Base-by-base conservation (phyloP, 2,797 vertebrate species). In the Vespertilio murinus region DNA sequence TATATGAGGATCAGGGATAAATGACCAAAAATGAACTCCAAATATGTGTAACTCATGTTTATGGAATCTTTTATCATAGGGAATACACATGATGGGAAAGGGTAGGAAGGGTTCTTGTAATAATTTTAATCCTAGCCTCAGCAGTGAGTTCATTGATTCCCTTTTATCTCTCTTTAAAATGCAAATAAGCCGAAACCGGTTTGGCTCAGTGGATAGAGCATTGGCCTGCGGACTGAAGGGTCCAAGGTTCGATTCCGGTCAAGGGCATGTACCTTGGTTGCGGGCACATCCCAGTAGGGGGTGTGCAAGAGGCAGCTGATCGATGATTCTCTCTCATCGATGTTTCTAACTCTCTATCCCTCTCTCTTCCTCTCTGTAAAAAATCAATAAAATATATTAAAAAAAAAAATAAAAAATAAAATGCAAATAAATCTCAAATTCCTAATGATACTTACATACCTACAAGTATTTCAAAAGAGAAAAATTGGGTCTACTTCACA, bases 121-220 rank as follows among this genome's bases (percentile, higher is more conserved):
- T 30, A 35, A 90, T 35, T 67, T 87, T 86, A 89, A 95, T 40
- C 73, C 75, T 83, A 49, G 80, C 54, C 77, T 81, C 20, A 78
- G 56, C 49, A 45, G 42, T 38, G 47, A 56, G 45, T 74, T 83
- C 67, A 67, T 13, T 8, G 33, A 65, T 25, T 25, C 35, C 73
- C 33, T 74, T 71, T n/a, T 10, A 73, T 40, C 42, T 14, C 80
- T 40, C 67, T 80, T 78, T 89, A 80, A 82, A 80, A 85, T 69
- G 30, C n/a, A 83, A 67, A 56, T 49, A 89, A 59, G n/a, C n/a
- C n/a, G n/a, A n/a, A n/a, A n/a, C n/a, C n/a, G n/a, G n/a, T n/a
- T n/a, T n/a, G n/a, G n/a, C n/a, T n/a, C n/a, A n/a, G n/a, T n/a
- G n/a, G n/a, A n/a, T n/a, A n/a, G n/a, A n/a, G n/a, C n/a, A n/a